Conservation (phyloP, 2,888 invertebrate species). For the Allolobophora icterica region DNA sequence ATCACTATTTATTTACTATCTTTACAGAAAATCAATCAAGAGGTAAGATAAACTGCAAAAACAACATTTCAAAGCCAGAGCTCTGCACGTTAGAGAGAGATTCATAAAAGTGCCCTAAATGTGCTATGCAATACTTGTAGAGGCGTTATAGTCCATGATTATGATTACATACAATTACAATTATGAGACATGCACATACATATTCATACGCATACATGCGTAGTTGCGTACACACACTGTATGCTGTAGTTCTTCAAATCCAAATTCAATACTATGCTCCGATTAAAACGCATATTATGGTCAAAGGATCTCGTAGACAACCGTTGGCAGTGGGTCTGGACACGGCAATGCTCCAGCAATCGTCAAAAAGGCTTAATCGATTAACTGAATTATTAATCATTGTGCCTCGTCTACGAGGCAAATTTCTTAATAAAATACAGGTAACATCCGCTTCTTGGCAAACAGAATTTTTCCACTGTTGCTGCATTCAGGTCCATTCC, state of each 20-base stretch:
- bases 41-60: too few relatives aligned
- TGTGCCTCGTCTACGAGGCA: not conserved
- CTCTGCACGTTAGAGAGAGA: too few relatives aligned
- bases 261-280: not conserved
- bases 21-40: not conserved
- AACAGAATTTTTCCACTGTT: not conserved
- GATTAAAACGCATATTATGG: not conserved
- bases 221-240: not conserved
- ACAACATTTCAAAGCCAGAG: too few relatives aligned
- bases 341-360: not conserved
- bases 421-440: not conserved
- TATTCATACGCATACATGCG: not conserved
- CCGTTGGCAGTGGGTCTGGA: not conserved
- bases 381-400: not conserved
- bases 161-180: not conserved
- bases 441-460: not conserved
- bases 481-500: not conserved
- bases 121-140: not conserved
- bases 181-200: not conserved
- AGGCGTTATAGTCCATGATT: not conserved
- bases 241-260: not conserved
- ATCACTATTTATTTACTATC: not conserved
- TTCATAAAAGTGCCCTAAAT: too few relatives aligned
- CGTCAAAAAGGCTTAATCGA: not conserved
- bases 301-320: not conserved